phyloP scores from a whole-genome alignment of 1,140 invertebrate genomes.

The Bombus balteatus region DNA sequence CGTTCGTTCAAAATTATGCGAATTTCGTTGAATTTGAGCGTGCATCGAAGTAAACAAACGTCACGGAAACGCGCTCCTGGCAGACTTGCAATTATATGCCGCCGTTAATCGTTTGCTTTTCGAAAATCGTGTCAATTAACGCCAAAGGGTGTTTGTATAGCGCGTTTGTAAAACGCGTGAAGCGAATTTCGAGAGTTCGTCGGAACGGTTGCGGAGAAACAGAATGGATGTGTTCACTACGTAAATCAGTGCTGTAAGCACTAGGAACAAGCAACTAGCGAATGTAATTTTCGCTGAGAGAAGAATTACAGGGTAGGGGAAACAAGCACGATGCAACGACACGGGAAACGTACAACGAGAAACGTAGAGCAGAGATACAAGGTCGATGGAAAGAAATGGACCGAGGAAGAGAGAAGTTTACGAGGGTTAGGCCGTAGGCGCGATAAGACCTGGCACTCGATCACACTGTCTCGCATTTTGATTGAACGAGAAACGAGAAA shows the following conservation, averaged over 20 bases:
- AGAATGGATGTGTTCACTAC: background rate
- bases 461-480: conserved; percentile 70
- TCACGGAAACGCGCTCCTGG: too few relatives aligned
- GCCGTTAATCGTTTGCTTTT: background rate
- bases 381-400: background rate
- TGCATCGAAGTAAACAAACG: background rate
- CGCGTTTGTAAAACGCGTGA: background rate
- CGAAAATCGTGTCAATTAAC: background rate
- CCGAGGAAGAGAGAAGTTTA: conserved; percentile 44
- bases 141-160: background rate
- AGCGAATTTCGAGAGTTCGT: background rate
- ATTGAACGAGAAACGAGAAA: conserved; percentile 63
- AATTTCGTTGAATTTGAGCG: background rate
- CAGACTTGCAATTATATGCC: background rate
- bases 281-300: background rate
- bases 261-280: background rate
- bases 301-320: conserved; percentile 9
- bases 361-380: background rate
- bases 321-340: background rate
- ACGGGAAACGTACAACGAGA: background rate
- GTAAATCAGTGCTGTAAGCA: background rate
- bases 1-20: too few relatives aligned
- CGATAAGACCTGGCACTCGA: conserved; percentile 63
- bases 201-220: too few relatives aligned
- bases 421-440: conserved; percentile 38